Conservation (phyloP, 2,113 vertebrate species). For the Megaleporinus macrocephalus region DNA sequence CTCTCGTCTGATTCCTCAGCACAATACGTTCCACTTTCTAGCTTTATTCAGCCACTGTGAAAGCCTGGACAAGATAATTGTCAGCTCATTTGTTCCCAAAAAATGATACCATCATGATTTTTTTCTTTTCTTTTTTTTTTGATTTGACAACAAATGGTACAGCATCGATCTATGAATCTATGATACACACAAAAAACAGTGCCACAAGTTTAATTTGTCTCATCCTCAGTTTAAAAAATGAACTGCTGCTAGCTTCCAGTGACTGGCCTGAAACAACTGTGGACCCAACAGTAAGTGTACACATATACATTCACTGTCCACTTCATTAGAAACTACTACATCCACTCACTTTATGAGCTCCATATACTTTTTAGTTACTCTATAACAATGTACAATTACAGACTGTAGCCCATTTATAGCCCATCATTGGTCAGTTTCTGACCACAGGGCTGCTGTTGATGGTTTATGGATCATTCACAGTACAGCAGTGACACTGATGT, state of each 20-base stretch:
- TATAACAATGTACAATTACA: too few species aligned
- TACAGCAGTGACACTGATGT: too few species aligned
- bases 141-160: background rate
- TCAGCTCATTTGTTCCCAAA: background rate
- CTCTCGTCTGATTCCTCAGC: background rate
- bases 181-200: background rate
- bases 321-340: too few species aligned
- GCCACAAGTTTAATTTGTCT: background rate
- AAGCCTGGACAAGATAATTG: conserved; percentile 11
- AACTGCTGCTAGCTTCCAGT: background rate
- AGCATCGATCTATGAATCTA: background rate
- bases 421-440: too few species aligned
- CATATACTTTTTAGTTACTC: too few species aligned
- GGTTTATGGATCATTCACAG: too few species aligned
- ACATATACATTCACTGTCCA: too few species aligned
- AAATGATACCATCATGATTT: background rate
- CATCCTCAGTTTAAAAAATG: conserved; percentile 28
- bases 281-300: too few species aligned
- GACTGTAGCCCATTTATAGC: too few species aligned
- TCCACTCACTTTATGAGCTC: too few species aligned
- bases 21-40: conserved; percentile 7
- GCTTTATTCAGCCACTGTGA: background rate
- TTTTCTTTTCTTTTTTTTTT: background rate
- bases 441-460: too few species aligned
- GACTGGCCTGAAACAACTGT: background rate